Conservation (phyloP, 2,888 invertebrate species). For the Protophormia terraenovae region DNA sequence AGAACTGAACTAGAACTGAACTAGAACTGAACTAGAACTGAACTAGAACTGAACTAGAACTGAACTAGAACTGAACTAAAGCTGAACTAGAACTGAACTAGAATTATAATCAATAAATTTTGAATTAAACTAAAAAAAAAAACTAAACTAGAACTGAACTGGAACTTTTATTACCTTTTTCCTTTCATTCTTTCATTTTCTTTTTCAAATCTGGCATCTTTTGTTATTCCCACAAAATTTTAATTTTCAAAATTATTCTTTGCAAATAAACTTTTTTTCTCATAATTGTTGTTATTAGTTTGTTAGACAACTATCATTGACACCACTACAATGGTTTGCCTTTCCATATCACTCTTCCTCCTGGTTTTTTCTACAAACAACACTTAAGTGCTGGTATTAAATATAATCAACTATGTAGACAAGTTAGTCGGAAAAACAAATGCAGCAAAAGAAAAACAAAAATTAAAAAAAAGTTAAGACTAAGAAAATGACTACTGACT, state of each 20-base stretch:
- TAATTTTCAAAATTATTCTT: neutral
- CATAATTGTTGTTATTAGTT: neutral
- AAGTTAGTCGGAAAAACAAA: conserved; percentile 26
- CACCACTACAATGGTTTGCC: neutral
- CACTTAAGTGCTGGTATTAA: conserved; percentile 27
- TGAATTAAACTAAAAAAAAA: no score
- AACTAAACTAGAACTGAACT: no score
- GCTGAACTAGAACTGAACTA: no score
- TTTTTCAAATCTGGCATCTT: neutral
- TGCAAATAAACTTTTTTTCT: neutral
- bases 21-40: no score
- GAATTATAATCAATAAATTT: no score
- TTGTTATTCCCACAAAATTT: neutral
- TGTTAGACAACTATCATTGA: neutral
- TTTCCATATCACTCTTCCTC: conserved; percentile 14
- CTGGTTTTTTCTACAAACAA: neutral
- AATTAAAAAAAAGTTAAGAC: neutral
- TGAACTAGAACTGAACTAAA: no score
- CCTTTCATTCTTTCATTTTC: no score
- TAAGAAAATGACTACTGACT: conserved; percentile 16
- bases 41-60: no score
- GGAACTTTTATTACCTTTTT: no score
- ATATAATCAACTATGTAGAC: conserved; percentile 42
- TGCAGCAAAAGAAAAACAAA: neutral
- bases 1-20: no score